Evolutionary conservation across 1,140 invertebrate genomes (phyloP).

Genomic region (Himalopsyche phryganea): DNA sequence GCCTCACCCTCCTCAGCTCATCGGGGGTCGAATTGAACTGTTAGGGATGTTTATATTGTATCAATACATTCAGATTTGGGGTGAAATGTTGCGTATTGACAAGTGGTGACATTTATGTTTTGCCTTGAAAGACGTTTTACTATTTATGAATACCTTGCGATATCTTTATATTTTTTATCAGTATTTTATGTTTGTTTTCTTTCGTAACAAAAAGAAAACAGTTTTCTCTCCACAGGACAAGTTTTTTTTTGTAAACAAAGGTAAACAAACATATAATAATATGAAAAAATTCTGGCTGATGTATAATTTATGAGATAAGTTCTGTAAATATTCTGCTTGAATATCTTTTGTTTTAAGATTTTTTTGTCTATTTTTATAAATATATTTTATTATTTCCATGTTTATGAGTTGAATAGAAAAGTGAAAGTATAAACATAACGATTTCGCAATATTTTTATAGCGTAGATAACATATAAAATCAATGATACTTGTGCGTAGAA

Average conservation of each 20-base stretch:
- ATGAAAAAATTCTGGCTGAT: no score
- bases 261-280: not conserved
- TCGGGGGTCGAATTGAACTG: not conserved
- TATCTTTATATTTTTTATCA: no score
- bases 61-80: constrained; percentile 33
- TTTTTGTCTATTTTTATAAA: no score
- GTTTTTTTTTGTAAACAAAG: not conserved
- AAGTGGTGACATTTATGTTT: constrained; percentile 29
- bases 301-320: no score
- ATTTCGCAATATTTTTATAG: no score
- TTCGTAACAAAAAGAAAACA: not conserved
- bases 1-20: constrained; percentile 3
- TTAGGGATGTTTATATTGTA: constrained; percentile 21
- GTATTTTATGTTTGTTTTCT: not conserved
- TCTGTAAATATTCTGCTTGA: no score
- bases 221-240: not conserved
- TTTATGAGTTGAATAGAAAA: no score
- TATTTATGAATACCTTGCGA: constrained; percentile 25
- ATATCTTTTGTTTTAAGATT: no score
- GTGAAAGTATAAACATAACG: no score
- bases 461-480: no score
- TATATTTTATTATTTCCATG: no score
- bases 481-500: no score
- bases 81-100: constrained; percentile 33
- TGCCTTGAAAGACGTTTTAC: constrained; percentile 24